phyloP scores from a whole-genome alignment of 2,888 invertebrate genomes.

The Diploptera punctata region DNA sequence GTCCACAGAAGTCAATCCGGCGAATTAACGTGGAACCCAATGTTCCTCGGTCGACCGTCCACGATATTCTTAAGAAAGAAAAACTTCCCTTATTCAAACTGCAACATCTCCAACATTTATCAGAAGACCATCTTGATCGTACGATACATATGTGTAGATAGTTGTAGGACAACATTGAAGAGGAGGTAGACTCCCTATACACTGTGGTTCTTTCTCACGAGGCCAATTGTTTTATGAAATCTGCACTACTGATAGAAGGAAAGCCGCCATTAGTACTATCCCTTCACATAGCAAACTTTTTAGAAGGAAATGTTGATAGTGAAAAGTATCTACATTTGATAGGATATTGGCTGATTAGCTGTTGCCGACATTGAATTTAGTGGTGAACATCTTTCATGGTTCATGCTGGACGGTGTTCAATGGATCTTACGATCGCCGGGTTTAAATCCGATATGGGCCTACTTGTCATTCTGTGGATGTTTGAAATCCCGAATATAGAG shows the following conservation, averaged over 20 bases:
- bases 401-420: background rate
- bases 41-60: background rate
- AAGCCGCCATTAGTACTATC: background rate
- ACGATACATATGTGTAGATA: background rate
- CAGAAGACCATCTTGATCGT: background rate
- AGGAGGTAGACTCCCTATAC: background rate
- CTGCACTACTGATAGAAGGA: background rate
- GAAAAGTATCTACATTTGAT: background rate
- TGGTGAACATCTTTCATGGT: background rate
- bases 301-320: background rate
- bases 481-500: conserved; percentile 3
- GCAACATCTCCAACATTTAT: background rate
- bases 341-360: background rate
- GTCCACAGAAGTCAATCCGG: background rate
- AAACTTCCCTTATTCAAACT: background rate
- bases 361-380: background rate
- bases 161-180: background rate
- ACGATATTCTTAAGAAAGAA: conserved; percentile 4
- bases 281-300: background rate
- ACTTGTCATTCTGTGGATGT: background rate
- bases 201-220: background rate
- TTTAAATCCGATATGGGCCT: background rate
- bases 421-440: background rate
- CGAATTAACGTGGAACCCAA: background rate
- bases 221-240: background rate